Evolutionary conservation across 2,797 vertebrate genomes (phyloP).

Genomic region (Macropodus opercularis): DNA sequence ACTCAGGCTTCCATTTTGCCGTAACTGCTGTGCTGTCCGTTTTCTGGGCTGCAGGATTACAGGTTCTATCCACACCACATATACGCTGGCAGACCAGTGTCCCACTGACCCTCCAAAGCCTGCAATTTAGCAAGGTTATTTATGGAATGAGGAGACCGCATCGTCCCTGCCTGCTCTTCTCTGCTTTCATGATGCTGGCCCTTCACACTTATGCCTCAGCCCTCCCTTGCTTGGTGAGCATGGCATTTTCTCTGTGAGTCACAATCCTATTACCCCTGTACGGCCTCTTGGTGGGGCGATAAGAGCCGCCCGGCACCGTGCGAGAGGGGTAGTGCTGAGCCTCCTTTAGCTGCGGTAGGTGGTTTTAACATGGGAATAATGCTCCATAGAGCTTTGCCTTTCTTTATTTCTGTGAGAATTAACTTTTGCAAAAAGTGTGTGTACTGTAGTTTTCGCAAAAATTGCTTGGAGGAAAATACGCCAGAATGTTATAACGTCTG

Average conservation of each 20-base stretch:
- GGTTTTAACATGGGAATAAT: constrained; percentile 67
- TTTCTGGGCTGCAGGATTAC: constrained; percentile 75
- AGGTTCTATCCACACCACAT: constrained; percentile 72
- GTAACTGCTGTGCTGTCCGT: constrained; percentile 73
- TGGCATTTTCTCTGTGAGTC: constrained; percentile 73
- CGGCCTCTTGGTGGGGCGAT: constrained; percentile 70
- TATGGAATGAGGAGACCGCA: constrained; percentile 69
- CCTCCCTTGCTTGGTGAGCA: constrained; percentile 63
- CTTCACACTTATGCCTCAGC: constrained; percentile 58
- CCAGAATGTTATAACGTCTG: constrained; percentile 42
- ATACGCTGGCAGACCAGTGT: constrained; percentile 71
- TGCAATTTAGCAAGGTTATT: constrained; percentile 78
- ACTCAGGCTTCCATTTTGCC: constrained; percentile 59
- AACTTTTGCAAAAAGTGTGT: constrained; percentile 58
- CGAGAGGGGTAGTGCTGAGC: constrained; percentile 62
- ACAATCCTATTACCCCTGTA: constrained; percentile 82
- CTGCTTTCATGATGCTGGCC: constrained; percentile 64
- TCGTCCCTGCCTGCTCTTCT: constrained; percentile 57
- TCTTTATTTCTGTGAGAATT: constrained; percentile 63
- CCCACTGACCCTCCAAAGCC: constrained; percentile 78
- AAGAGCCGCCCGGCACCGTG: constrained; percentile 65
- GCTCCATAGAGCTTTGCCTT: constrained; percentile 54
- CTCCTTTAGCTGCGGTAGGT: constrained; percentile 70
- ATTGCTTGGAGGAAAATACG: constrained; percentile 49
- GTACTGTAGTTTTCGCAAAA: constrained; percentile 59